Base-by-base conservation (phyloP, 2,113 vertebrate genomes). In the Sapayoa aenigma region DNA sequence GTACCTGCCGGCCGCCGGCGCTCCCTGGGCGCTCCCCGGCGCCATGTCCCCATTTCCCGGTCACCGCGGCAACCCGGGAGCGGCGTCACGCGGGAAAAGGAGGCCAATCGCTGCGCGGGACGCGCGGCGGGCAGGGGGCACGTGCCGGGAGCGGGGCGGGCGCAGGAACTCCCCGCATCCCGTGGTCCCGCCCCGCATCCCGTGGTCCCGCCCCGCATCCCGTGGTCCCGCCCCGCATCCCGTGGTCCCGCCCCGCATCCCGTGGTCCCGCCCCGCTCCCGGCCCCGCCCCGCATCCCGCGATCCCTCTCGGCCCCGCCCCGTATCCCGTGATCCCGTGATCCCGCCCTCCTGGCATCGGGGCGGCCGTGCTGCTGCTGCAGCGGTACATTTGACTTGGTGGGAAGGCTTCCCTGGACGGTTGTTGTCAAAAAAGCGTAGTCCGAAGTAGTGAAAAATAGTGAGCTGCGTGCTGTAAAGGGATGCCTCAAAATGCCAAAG, bases 1-100 rank as follows among this genome's bases (percentile, higher is more conserved):
- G 68, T 93, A 95, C 94, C 87, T 81, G 62, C 78, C 60, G 63
- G 63, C 74, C 44, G 65, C 87, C 56, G n/a, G 71, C 65, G 71
- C 72, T 74, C 55, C 65, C 25, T 8, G 59, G 33, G 67, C 30
- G 68, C 79, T 62, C 39, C 73, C 67, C 73, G 78, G 56, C 25
- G 69, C 69, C 59, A 83, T 83, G 6, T 17, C 42, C 42, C 91
- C 91, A 88, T 88, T 53, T 67, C 87, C 50, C 75, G 10, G 85
- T 89, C 84, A 41, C n/a, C n/a, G n/a, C n/a, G n/a, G n/a, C n/a
- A n/a, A n/a, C n/a, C n/a, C n/a, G n/a, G n/a, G n/a, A n/a, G n/a
- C n/a, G n/a, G n/a, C n/a, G n/a, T n/a, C 82, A 84, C 82, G 86
- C 33, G 82, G 77, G 37, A 28, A 71, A 42, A 25, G 23, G 19